phyloP scores from a whole-genome alignment of 1,140 invertebrate species.

The Sarcophaga bullata region DNA sequence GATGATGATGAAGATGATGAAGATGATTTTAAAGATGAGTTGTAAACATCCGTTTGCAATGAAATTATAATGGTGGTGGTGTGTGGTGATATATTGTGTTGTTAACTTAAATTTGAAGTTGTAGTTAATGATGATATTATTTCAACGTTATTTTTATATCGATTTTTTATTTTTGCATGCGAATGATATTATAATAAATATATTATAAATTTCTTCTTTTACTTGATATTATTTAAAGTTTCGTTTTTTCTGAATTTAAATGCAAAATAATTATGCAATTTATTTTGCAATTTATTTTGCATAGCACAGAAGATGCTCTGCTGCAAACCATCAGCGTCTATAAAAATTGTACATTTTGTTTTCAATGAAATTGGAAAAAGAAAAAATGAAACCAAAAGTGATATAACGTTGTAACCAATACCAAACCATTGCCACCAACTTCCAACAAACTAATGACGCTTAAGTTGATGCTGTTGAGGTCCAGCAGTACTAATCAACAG shows the following conservation, averaged over 20 bases:
- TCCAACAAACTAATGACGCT: not conserved
- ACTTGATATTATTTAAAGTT: not conserved
- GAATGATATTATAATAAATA: not conserved
- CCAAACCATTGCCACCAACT: slow-evolving; percentile 15
- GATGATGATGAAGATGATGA: no score
- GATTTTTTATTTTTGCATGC: not conserved
- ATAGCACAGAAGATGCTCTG: not conserved
- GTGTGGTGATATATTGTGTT: not conserved
- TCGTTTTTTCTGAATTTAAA: not conserved
- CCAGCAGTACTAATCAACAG: not conserved
- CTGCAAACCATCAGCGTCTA: not conserved
- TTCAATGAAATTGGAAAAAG: not conserved
- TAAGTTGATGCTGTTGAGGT: not conserved
- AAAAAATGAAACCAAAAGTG: slow-evolving; percentile 18
- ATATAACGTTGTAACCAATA: slow-evolving; percentile 18
- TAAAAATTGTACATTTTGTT: not conserved
- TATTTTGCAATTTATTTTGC: slow-evolving; percentile 2
- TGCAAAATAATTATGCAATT: not conserved
- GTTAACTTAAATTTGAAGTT: not conserved
- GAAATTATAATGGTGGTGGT: not conserved
- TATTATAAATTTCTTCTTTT: not conserved
- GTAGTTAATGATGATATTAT: not conserved
- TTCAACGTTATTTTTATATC: not conserved
- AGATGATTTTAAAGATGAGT: not conserved
- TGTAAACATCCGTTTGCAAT: not conserved